These are phyloP conservation scores for Phyllostomus discolor DNA, from an alignment of 2,113 vertebrate species.

Conservation along the genomic window DNA sequence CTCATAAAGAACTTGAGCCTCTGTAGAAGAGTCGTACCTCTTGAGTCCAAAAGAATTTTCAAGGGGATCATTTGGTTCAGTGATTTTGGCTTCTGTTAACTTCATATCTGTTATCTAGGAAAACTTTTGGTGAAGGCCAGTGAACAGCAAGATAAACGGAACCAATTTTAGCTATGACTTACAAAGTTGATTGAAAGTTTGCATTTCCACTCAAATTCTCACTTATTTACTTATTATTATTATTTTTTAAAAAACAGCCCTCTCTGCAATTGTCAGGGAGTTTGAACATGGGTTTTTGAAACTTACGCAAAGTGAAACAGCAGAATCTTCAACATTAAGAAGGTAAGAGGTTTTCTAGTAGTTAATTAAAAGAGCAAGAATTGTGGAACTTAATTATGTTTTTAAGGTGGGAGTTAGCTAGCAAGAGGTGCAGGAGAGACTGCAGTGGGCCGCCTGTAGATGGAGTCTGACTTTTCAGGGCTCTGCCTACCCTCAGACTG, in stretches of 20 bases:
- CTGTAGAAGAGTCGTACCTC: not conserved
- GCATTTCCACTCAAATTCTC: not conserved
- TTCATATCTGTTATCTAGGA: not conserved
- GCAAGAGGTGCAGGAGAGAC: not conserved
- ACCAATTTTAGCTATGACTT: not conserved
- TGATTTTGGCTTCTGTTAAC: not conserved
- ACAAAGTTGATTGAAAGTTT: not conserved
- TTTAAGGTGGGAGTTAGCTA: not conserved
- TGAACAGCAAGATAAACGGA: not conserved
- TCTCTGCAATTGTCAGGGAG: not conserved
- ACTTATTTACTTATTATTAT: not conserved
- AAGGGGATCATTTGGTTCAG: not conserved
- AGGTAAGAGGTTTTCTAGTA: conserved; percentile 8
- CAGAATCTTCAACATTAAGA: not conserved
- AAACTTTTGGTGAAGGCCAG: not conserved
- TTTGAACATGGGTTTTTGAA: not conserved
- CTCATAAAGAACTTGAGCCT: not conserved
- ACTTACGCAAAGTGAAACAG: not conserved
- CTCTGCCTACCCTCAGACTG: not conserved
- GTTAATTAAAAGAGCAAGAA: conserved; percentile 32
- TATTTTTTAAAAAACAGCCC: not conserved
- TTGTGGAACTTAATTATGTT: conserved; percentile 36
- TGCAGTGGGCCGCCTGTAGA: not conserved
- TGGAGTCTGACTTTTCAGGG: not conserved
- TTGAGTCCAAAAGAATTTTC: not conserved